These are phyloP conservation scores for Bubo blakistoni DNA, from an alignment of 2,113 vertebrate genomes.

Conservation along the genomic window DNA sequence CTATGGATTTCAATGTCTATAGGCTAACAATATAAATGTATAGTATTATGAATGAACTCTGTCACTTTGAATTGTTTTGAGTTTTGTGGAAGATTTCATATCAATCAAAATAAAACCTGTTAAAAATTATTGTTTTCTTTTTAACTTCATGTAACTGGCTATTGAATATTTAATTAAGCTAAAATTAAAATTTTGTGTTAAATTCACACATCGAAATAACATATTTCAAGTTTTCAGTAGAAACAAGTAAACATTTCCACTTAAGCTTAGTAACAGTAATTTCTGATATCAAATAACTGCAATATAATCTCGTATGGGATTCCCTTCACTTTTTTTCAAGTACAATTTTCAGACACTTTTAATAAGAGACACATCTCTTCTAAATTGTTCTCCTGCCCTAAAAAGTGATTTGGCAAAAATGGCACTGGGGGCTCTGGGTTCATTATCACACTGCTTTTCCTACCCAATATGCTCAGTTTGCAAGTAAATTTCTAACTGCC, in stretches of 20 bases:
- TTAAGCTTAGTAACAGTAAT: background rate
- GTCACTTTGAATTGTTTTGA: background rate
- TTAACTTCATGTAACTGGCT: background rate
- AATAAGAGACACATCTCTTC: background rate
- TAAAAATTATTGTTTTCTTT: background rate
- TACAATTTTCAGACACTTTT: conserved; percentile 16
- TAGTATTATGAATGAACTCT: background rate
- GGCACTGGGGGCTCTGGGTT: background rate
- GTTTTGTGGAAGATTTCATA: background rate
- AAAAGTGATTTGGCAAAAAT: conserved; percentile 29
- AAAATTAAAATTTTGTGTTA: background rate
- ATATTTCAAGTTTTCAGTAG: background rate
- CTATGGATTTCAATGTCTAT: background rate
- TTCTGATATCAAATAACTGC: background rate
- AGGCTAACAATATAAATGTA: background rate
- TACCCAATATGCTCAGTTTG: conserved; percentile 48
- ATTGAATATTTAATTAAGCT: background rate
- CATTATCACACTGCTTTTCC: conserved; percentile 58
- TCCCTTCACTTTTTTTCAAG: background rate
- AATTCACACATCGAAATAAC: background rate
- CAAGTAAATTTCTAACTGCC: conserved; percentile 62
- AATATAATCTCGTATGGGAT: background rate
- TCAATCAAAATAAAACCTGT: background rate
- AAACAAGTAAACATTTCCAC: background rate
- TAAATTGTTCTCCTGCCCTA: conserved; percentile 12